Base-by-base conservation (phyloP, 2,113 vertebrate genomes). In the Baryphthengus martii region DNA sequence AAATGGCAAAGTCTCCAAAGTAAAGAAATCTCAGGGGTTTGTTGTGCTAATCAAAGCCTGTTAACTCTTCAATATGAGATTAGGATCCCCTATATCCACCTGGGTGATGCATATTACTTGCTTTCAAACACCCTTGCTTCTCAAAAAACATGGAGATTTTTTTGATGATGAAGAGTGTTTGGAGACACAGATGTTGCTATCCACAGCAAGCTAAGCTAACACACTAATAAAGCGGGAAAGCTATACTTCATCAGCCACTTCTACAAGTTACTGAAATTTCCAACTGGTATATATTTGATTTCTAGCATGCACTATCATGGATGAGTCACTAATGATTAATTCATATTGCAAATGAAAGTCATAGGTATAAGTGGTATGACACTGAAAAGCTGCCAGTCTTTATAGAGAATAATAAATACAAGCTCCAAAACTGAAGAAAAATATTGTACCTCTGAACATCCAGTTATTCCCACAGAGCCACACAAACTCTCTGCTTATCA, bases 171-270 rank as follows among this genome's bases (percentile, higher is more conserved):
- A 72, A 28, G 13, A 76, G 15, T 4, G 2, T 55, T 68, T 76
- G 35, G 20, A 79, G 39, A 23, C 14, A 6, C 2, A 6, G 9
- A 9, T 68, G 17, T 17, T 75, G 66, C 12, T 23, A 47, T 39
- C 35, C 31, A 24, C 6, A 39, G 40, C 28, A 50, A 89, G 10
- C 3, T n/a, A 42, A 39, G 3, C 11, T 10, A 45, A 72, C 28
- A 53, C 31, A 11, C 10, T 5, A 19, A 4, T 5, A 29, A 7
- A 20, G 18, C 11, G 28, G 28, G 1, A 23, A 6, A 55, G 2
- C 17, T 62, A 11, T 26, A 21, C 23, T 47, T 67, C 70, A 86
- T 40, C 20, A 55, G 26, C 15, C 20, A 19, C 26, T 40, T 63
- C 17, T 9, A 50, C 70, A 13, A 2, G 18, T 40, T 33, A 39